phyloP scores from a whole-genome alignment of 2,797 vertebrate species.

The Stomatorhinus walkeri region DNA sequence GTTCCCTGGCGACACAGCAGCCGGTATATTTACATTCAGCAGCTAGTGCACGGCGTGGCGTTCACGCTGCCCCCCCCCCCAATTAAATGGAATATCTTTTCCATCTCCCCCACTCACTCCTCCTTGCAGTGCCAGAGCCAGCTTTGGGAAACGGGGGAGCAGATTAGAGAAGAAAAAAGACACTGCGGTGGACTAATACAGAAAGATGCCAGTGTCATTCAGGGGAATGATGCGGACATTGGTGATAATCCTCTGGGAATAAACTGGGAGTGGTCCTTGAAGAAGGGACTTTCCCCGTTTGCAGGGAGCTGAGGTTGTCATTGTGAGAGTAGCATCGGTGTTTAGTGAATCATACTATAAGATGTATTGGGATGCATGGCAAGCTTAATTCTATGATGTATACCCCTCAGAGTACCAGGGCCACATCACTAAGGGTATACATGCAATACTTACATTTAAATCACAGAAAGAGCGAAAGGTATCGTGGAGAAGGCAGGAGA shows the following conservation, averaged over 20 bases:
- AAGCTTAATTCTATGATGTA: neutral
- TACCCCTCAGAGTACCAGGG: neutral
- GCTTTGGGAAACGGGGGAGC: conserved; percentile 35
- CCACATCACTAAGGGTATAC: neutral
- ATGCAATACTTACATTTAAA: neutral
- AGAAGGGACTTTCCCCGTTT: neutral
- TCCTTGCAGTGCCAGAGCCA: conserved; percentile 41
- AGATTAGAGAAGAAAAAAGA: neutral
- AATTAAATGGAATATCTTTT: conserved; percentile 51
- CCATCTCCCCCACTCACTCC: conserved; percentile 36
- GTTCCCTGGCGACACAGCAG: conserved; percentile 44
- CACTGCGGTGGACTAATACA: neutral
- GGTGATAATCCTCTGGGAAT: neutral
- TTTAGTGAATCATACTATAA: neutral
- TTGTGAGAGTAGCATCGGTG: neutral
- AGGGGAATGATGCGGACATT: neutral
- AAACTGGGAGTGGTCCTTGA: neutral
- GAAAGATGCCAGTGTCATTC: neutral
- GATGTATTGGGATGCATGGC: neutral
- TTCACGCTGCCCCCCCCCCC: conserved; percentile 44
- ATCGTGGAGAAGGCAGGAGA: neutral
- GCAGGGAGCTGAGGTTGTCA: neutral
- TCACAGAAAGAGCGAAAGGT: neutral
- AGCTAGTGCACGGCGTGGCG: conserved; percentile 42
- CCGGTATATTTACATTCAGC: conserved; percentile 62